Percentiles rank a stretch among this genome's conserved stretches.
phyloP scores from a whole-genome alignment of 1,140 invertebrate species.

The Drosophila kikkawai region DNA sequence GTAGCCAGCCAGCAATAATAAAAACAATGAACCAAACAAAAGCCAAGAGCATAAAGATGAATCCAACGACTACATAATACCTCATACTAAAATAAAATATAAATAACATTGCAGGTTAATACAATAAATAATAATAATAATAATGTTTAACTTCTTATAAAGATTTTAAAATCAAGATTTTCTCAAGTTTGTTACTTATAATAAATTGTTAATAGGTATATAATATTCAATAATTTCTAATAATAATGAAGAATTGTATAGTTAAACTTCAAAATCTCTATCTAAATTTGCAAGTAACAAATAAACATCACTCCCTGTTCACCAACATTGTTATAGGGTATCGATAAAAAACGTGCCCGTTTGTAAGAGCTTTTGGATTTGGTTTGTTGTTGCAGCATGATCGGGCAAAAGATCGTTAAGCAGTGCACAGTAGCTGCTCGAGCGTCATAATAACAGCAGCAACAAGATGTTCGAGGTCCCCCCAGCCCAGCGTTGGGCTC shows the following conservation, averaged over 20 bases:
- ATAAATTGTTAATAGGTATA: no score
- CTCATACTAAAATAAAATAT: neutral
- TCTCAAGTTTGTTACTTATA: neutral
- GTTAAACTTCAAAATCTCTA: neutral
- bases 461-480: slow-evolving; percentile 69
- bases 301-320: neutral
- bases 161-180: neutral
- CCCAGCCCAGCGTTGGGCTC: slow-evolving; percentile 3
- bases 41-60: slow-evolving; percentile 30
- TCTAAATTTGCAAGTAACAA: neutral
- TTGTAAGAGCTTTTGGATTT: slow-evolving; percentile 78
- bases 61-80: slow-evolving; percentile 5
- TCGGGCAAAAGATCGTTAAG: slow-evolving; percentile 81
- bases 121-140: no score
- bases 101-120: neutral
- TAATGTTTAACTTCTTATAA: neutral
- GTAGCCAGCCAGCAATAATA: slow-evolving; percentile 66
- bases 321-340: slow-evolving; percentile 3
- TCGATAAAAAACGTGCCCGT: slow-evolving; percentile 63
- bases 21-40: slow-evolving; percentile 52
- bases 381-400: slow-evolving; percentile 71
- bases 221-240: neutral
- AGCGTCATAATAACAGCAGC: slow-evolving; percentile 83
- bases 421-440: slow-evolving; percentile 80
- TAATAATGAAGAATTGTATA: no score